Evolutionary conservation across 2,113 vertebrate genomes (phyloP).

Genomic region (human (Homo sapiens)): GRCh38 chr2:180609001-180609500

Average conservation of each 20-base stretch:
- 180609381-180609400: background rate
- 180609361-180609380: background rate
- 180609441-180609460: background rate
- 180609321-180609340: background rate
- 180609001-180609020: background rate
- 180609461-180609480: background rate
- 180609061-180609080: background rate
- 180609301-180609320: background rate
- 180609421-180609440: background rate
- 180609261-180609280: background rate
- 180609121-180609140: background rate
- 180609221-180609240: background rate
- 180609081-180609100: background rate
- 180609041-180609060: background rate
- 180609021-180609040: background rate
- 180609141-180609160: background rate
- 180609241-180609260: background rate
- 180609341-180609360: background rate
- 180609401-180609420: background rate
- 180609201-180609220: background rate
- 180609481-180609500: background rate
- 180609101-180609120: background rate
- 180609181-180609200: conserved; percentile 10
- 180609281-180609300: background rate
- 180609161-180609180: background rate